These are phyloP conservation scores for Atherinosoma microstoma DNA, from an alignment of 2,797 vertebrate genomes.

Conservation along the genomic window DNA sequence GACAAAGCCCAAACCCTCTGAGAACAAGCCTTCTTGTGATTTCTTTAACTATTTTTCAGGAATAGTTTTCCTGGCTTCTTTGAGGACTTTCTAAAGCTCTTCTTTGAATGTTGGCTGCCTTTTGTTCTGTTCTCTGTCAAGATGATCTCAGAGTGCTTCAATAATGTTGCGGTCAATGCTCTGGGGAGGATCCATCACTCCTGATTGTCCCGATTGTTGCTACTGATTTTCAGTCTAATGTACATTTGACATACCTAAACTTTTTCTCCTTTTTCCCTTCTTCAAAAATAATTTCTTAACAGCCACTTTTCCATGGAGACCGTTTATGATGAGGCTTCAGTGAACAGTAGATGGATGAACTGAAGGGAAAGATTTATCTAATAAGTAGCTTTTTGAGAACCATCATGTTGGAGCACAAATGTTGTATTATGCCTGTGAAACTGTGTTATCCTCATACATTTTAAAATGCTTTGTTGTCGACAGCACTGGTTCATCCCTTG, in stretches of 20 bases:
- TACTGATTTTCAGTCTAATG: background rate
- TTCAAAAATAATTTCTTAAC: background rate
- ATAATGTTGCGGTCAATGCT: background rate
- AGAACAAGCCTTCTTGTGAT: no score
- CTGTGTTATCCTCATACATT: background rate
- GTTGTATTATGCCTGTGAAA: background rate
- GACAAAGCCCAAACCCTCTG: no score
- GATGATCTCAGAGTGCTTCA: background rate
- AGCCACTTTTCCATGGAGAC: background rate
- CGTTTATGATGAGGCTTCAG: background rate
- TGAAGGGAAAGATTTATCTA: no score
- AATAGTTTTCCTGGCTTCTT: no score
- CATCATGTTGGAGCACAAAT: background rate
- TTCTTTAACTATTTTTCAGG: no score
- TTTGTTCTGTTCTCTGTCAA: background rate
- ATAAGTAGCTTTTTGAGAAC: background rate
- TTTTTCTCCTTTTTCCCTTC: background rate
- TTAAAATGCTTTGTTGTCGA: background rate
- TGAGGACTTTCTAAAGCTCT: background rate
- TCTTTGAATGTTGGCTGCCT: background rate
- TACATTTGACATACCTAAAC: background rate
- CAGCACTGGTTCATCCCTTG: background rate
- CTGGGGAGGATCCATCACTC: background rate
- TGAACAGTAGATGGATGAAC: background rate
- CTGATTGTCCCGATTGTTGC: no score